Conservation (phyloP, 2,888 invertebrate species). For the Drosophila mimetica region DNA sequence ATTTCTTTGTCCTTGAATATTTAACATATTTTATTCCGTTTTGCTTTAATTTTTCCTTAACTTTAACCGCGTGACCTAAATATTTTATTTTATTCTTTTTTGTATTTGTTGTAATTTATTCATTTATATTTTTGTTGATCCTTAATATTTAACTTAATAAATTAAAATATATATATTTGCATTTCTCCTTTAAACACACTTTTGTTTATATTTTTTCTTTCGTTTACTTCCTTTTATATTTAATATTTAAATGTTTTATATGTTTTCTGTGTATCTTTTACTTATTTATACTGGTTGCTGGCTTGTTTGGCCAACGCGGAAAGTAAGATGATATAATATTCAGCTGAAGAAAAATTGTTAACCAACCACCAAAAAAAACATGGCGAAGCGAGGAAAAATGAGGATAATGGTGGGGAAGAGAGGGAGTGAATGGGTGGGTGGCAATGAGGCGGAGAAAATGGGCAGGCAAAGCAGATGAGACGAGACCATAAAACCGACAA, state of each 20-base stretch:
- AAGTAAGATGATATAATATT: conserved; percentile 16
- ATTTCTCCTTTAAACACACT: neutral
- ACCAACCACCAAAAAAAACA: conserved; percentile 21
- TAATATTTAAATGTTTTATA: neutral
- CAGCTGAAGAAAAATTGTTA: conserved; percentile 23
- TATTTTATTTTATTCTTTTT: neutral
- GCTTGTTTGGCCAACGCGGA: neutral
- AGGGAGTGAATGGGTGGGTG: neutral
- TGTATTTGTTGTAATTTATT: neutral
- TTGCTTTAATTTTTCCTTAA: conserved; percentile 25
- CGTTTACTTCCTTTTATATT: neutral
- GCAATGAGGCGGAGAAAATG: neutral
- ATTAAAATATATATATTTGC: too few species aligned
- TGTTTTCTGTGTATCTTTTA: neutral
- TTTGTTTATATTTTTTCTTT: neutral
- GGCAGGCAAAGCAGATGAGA: conserved; percentile 25
- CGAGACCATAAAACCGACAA: conserved; percentile 44
- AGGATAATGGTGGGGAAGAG: neutral
- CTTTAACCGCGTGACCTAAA: conserved; percentile 70
- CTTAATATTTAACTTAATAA: neutral
- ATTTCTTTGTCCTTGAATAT: neutral
- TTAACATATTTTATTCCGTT: neutral
- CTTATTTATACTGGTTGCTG: neutral
- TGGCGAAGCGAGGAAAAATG: neutral
- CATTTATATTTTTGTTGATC: neutral